Evolutionary conservation across 2,797 vertebrate genomes (phyloP).

Genomic region (Pangasius djambal): DNA sequence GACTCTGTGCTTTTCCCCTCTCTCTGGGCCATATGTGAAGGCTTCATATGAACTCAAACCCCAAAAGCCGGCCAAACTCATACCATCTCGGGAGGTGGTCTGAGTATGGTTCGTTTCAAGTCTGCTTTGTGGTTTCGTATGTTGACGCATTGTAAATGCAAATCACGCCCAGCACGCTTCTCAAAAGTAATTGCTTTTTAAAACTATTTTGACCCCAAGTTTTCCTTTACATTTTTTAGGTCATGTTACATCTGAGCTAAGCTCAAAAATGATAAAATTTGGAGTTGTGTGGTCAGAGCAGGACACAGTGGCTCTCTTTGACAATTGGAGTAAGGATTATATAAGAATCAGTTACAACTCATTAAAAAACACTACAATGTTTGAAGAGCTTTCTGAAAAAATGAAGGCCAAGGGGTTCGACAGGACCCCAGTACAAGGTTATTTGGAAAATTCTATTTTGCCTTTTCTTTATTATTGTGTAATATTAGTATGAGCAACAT

Average conservation of each 20-base stretch:
- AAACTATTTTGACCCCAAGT: background rate
- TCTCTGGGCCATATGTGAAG: constrained; percentile 2
- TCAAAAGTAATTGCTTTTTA: background rate
- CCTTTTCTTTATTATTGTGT: background rate
- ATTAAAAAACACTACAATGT: background rate
- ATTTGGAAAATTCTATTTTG: background rate
- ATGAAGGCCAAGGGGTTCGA: background rate
- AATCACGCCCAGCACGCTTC: background rate
- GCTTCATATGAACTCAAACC: background rate
- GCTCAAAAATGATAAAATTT: background rate
- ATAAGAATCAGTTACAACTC: background rate
- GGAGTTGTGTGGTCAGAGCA: background rate
- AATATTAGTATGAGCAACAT: background rate
- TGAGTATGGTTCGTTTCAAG: constrained; percentile 1
- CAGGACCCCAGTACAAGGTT: background rate
- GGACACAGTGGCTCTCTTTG: background rate
- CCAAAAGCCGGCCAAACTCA: background rate
- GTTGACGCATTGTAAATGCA: constrained; percentile 14
- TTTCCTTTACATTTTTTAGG: background rate
- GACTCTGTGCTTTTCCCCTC: background rate
- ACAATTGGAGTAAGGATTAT: background rate
- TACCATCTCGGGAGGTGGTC: constrained; percentile 21
- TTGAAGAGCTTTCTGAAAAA: background rate
- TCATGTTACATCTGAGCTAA: constrained; percentile 2
- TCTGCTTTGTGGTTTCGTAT: constrained; percentile 16